Evolutionary conservation across 1,140 invertebrate species (phyloP).

Genomic region (Dysdera silvatica): DNA sequence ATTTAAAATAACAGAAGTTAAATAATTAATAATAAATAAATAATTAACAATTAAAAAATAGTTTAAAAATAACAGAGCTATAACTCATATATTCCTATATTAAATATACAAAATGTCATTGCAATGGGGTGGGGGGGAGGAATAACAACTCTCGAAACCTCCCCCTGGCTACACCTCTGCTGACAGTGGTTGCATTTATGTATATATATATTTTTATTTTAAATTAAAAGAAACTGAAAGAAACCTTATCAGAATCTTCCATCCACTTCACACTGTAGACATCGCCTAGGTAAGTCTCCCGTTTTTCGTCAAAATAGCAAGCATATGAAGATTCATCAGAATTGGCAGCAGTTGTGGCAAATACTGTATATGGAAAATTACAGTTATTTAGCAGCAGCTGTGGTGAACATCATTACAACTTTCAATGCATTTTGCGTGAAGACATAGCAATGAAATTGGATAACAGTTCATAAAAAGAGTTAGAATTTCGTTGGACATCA

Average conservation of each 20-base stretch:
- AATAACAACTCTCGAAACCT: too few species aligned
- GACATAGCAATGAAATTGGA: background rate
- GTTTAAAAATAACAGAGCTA: background rate
- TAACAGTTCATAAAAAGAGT: background rate
- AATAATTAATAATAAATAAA: background rate
- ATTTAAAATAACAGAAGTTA: slow-evolving; percentile 8
- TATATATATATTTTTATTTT: slow-evolving; percentile 11
- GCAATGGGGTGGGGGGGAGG: background rate
- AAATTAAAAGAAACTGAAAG: too few species aligned
- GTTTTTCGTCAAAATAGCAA: slow-evolving; percentile 52
- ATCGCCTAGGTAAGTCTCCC: slow-evolving; percentile 53
- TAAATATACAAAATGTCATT: background rate
- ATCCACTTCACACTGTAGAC: slow-evolving; percentile 61
- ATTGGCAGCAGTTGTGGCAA: slow-evolving; percentile 59
- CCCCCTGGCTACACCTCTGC: background rate
- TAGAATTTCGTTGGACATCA: background rate
- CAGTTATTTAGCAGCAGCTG: too few species aligned
- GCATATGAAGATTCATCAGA: slow-evolving; percentile 53
- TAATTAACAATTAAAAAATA: background rate
- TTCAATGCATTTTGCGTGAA: background rate
- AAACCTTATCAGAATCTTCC: slow-evolving; percentile 55
- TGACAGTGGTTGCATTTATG: background rate
- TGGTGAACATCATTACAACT: too few species aligned
- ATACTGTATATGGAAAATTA: slow-evolving; percentile 46
- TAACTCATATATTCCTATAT: background rate